A percentile compares a stretch with the other conserved stretches of the same genome.
These are phyloP conservation scores for Micrastur ruficollis DNA, from an alignment of 2,797 vertebrate species.

Conservation along the genomic window DNA sequence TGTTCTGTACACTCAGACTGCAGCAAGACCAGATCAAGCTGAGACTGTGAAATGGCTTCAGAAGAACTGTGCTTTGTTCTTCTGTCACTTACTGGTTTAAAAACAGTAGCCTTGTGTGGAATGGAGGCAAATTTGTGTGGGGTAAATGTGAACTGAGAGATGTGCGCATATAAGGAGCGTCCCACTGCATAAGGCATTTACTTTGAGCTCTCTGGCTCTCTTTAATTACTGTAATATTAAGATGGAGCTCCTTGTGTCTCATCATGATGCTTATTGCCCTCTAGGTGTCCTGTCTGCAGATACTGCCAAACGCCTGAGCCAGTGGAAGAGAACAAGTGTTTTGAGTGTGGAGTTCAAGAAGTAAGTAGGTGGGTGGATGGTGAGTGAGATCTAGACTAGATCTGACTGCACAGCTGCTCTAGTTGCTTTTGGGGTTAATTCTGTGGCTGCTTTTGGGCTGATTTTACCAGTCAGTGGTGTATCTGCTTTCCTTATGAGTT, in stretches of 20 bases:
- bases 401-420: background rate
- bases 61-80: background rate
- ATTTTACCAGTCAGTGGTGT: background rate
- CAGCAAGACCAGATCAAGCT: background rate
- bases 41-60: background rate
- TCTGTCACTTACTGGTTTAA: background rate
- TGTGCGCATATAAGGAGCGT: fast-evolving
- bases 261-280: background rate
- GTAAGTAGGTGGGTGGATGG: slow-evolving; percentile 77
- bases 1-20: background rate
- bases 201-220: background rate
- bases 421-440: background rate
- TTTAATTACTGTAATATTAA: background rate
- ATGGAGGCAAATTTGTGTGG: background rate
- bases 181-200: background rate
- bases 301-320: slow-evolving; percentile 98
- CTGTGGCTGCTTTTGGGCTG: background rate
- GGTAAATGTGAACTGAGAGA: background rate
- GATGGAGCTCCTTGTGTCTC: background rate
- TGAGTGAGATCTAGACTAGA: background rate
- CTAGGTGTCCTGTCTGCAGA: slow-evolving; percentile 95
- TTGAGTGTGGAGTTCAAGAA: slow-evolving; percentile 97
- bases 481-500: background rate
- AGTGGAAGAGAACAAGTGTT: slow-evolving; percentile 97
- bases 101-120: background rate